Conservation (phyloP, 2,797 vertebrate genomes). For the Crocodylus rhombifer region DNA sequence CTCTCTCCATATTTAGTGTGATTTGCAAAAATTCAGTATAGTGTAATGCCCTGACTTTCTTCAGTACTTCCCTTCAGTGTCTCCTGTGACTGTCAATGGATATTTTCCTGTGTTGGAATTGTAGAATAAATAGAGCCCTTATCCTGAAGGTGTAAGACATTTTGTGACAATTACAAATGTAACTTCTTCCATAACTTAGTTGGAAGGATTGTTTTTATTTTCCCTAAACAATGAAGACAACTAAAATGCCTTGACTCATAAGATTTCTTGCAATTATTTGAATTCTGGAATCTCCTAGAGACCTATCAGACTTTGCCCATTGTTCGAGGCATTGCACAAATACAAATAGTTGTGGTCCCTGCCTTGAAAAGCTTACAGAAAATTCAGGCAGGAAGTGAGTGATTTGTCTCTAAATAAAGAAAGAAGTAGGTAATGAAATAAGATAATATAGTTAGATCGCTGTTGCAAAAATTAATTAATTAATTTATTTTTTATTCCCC, state of each 20-base stretch:
- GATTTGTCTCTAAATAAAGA: not conserved
- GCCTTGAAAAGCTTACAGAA: not conserved
- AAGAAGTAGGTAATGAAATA: not conserved
- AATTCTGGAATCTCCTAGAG: too few relatives aligned
- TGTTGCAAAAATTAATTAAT: not conserved
- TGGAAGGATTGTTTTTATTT: too few relatives aligned
- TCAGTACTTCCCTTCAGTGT: not conserved
- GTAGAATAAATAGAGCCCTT: too few relatives aligned
- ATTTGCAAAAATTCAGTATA: not conserved
- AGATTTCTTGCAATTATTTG: too few relatives aligned
- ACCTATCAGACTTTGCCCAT: not conserved
- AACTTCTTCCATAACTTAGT: too few relatives aligned
- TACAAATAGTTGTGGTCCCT: not conserved
- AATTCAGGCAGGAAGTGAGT: not conserved
- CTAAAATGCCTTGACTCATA: too few relatives aligned
- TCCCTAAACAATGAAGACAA: too few relatives aligned
- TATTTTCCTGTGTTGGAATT: too few relatives aligned
- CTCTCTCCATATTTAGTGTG: not conserved
- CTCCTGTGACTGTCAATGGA: not conserved
- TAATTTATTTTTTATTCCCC: too few relatives aligned
- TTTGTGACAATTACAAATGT: too few relatives aligned
- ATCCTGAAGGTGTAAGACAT: too few relatives aligned
- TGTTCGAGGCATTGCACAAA: not conserved
- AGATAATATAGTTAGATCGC: not conserved
- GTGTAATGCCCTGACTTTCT: not conserved